Evolutionary conservation across 2,888 invertebrate genomes (phyloP), one percentile per base, ranked within the genome.

Genomic region (Orthosia cruda): DNA sequence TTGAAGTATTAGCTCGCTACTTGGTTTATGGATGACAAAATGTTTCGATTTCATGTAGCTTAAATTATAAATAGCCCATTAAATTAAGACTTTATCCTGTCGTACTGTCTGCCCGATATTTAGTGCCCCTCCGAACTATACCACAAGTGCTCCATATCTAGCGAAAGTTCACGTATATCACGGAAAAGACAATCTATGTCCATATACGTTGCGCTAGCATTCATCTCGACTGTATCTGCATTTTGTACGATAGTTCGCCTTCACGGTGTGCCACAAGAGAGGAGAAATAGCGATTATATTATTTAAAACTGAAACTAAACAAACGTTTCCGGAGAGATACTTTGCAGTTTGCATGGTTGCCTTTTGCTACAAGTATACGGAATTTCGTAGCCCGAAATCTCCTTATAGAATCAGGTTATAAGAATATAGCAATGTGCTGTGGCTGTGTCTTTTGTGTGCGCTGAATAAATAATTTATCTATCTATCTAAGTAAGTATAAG

Each of bases 131-230:
- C 26, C 23, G 12, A 52, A 55, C 12, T 3, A 40, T 32, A 74
- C 54, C n/a, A 69, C 59, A 47, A 68, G 47, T 79, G 69, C 49
- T 69, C 68, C 57, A 61, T 63, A 79, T 66, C 71, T 26, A 71
- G 87, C 78, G 89, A 87, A 87, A 89, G 86, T 80, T 80, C 76
- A 86, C 81, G 81, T 83, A 78, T 70, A 69, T 69, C 76, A 77
- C 77, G 81, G 78, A 74, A 80, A 78, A 67, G 63, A 74, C 79
- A 82, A 80, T 80, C 75, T 78, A 81, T 84, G 88, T 89, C 92
- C 93, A 90, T 91, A 91, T 92, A 91, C 80, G 92, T 86, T 86
- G 76, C 74, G 79, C 87, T 86, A 85, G 89, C 91, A 91, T 89
- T 92, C 88, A 90, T 89, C 88, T 89, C 82, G 71, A 80, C 82